Evolutionary conservation across 2,888 invertebrate genomes (phyloP), one percentile per base, ranked within the genome.

Genomic region (Barypeithes pellucidus): DNA sequence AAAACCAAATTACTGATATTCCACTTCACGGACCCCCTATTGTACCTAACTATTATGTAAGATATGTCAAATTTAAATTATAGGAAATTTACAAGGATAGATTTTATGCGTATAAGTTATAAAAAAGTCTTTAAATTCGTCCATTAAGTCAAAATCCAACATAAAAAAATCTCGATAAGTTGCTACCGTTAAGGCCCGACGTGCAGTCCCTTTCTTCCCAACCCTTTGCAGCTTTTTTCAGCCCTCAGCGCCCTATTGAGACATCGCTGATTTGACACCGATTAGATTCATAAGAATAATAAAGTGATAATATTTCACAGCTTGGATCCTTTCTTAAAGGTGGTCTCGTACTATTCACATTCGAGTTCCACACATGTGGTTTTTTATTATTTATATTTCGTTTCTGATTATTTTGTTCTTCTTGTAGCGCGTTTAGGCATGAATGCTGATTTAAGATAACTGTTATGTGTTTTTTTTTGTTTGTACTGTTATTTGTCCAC

Each of bases 261-360:
- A 75, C 73, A 70, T 73, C 78, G 62, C 67, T 70, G 80, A 80
- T 81, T 78, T 74, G 79, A 79, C 79, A 77, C 80, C 73, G 82
- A 82, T 82, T 82, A 82, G 81, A 82, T 82, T 75, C 75, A 75
- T 73, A 71, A 79, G 80, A 82, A 81, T 82, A 81, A 82, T 81
- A 81, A 80, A 79, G 80, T 82, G 82, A 82, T 82, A 82, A 82
- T 82, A 81, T 82, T 80, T 80, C 81, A 81, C 82, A 81, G 81
- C 82, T 82, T 82, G 81, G 70, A 78, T 75, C 73, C 73, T 70
- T 77, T 79, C 82, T 80, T 79, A 78, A 79, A 82, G 82, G 82
- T 82, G 82, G 82, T 74, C 81, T 79, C 74, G 77, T 75, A 57
- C 77, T 76, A 77, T 80, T 79, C 78, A 77, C 45, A 54, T 57